A percentile compares a stretch with the other conserved stretches of the same genome.
Evolutionary conservation across 2,888 invertebrate genomes (phyloP).

Genomic region (Eristalis intricaria): DNA sequence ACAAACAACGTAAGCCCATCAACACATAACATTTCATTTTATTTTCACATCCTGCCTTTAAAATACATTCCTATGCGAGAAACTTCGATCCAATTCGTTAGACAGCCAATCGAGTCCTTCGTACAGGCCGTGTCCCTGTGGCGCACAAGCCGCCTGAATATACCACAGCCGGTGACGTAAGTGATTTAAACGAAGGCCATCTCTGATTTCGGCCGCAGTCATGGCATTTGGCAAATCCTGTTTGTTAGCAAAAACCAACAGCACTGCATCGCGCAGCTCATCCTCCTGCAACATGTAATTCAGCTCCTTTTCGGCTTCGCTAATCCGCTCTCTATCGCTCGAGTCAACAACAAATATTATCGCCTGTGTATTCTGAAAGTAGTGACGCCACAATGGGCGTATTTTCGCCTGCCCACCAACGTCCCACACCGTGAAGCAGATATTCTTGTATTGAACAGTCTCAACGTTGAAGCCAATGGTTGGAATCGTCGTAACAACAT

Average conservation of each 20-base stretch:
- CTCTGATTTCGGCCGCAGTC: constrained; percentile 68
- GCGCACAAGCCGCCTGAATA: constrained; percentile 71
- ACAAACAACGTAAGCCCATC: too few species aligned
- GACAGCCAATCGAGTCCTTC: constrained; percentile 74
- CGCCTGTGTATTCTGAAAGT: constrained; percentile 73
- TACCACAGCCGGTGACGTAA: constrained; percentile 64
- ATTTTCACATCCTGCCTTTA: neutral
- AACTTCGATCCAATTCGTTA: constrained; percentile 48
- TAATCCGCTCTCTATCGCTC: constrained; percentile 69
- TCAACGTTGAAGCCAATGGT: constrained; percentile 74
- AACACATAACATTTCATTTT: neutral
- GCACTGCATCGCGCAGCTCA: constrained; percentile 66
- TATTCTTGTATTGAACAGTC: constrained; percentile 73
- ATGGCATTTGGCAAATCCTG: constrained; percentile 73
- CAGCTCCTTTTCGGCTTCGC: constrained; percentile 67
- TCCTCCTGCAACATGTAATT: constrained; percentile 61
- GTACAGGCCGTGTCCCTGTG: constrained; percentile 68
- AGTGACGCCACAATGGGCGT: constrained; percentile 73
- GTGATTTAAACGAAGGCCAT: constrained; percentile 60
- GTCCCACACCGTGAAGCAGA: constrained; percentile 74
- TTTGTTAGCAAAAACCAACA: constrained; percentile 73
- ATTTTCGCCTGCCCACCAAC: constrained; percentile 74
- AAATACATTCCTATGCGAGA: constrained; percentile 36
- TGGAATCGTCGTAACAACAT: constrained; percentile 73
- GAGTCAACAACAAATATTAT: constrained; percentile 73